Evolutionary conservation across 2,888 invertebrate species (phyloP).

Genomic region (Caenorhabditis drosophilae): DNA sequence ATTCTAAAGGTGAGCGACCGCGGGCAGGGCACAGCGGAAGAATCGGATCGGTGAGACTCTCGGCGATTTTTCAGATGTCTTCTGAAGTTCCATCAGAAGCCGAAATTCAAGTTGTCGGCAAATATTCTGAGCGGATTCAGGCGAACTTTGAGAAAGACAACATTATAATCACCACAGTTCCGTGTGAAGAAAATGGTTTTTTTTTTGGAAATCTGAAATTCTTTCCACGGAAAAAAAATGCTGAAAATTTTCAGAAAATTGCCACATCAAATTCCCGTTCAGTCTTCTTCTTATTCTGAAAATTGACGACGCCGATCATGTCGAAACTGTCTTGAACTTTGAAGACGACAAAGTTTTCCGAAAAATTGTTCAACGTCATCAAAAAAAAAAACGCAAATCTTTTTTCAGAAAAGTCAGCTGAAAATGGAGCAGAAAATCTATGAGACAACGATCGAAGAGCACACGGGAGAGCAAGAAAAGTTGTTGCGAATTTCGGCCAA

Average conservation of each 20-base stretch:
- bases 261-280: conserved; percentile 24
- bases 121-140: conserved; percentile 15
- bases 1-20: conserved; percentile 32
- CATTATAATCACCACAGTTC: conserved; percentile 27
- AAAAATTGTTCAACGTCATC: no score
- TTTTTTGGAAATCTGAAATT: not conserved
- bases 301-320: conserved; percentile 19
- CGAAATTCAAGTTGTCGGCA: conserved; percentile 21
- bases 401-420: conserved; percentile 25
- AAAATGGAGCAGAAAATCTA: conserved; percentile 28
- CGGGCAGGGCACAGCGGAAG: no score
- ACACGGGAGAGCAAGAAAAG: conserved; percentile 28
- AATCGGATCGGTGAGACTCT: no score
- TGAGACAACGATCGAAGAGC: conserved; percentile 28
- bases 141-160: conserved; percentile 22
- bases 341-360: conserved; percentile 25
- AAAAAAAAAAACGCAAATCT: no score
- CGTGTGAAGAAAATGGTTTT: conserved; percentile 11
- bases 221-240: not conserved
- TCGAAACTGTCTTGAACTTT: conserved; percentile 15
- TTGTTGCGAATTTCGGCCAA: conserved; percentile 26
- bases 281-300: conserved; percentile 13
- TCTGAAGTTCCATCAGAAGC: conserved; percentile 10
- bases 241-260: conserved; percentile 3
- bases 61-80: not conserved